Evolutionary conservation across 2,888 invertebrate genomes (phyloP).

Genomic region (Amaurobius ferox): DNA sequence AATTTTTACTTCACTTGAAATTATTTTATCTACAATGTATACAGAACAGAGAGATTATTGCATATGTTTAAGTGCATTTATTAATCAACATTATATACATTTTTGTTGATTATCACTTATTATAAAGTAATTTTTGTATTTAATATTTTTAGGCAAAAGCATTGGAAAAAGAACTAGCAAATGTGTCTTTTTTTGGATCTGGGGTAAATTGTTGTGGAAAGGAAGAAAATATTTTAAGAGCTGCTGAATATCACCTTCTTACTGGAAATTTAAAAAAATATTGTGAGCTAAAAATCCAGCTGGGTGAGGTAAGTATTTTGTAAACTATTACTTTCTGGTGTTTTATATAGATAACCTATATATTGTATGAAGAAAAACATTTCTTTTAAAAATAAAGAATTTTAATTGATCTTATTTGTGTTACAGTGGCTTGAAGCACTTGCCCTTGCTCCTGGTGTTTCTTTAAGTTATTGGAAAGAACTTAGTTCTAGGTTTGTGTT

Average conservation of each 20-base stretch:
- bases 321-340: no score
- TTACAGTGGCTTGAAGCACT: slow-evolving; percentile 78
- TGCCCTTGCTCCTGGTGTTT: slow-evolving; percentile 79
- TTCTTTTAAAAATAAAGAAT: no score
- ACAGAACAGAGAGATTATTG: no score
- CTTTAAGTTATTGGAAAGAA: slow-evolving; percentile 78
- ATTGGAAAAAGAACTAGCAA: slow-evolving; percentile 77
- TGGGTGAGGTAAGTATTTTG: slow-evolving; percentile 76
- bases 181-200: slow-evolving; percentile 76
- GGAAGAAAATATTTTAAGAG: slow-evolving; percentile 76
- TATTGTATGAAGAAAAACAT: no score
- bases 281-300: slow-evolving; percentile 78
- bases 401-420: background rate
- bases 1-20: no score
- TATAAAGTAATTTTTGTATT: no score
- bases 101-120: no score
- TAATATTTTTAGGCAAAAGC: slow-evolving; percentile 76
- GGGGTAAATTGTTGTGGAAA: slow-evolving; percentile 76
- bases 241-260: slow-evolving; percentile 77
- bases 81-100: no score
- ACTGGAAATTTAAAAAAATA: slow-evolving; percentile 78
- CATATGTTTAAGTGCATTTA: no score
- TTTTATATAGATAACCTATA: no score
- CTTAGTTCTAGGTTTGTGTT: slow-evolving; percentile 77
- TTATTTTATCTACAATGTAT: no score